phyloP scores from a whole-genome alignment of 2,888 invertebrate genomes.

The Biston betularia region DNA sequence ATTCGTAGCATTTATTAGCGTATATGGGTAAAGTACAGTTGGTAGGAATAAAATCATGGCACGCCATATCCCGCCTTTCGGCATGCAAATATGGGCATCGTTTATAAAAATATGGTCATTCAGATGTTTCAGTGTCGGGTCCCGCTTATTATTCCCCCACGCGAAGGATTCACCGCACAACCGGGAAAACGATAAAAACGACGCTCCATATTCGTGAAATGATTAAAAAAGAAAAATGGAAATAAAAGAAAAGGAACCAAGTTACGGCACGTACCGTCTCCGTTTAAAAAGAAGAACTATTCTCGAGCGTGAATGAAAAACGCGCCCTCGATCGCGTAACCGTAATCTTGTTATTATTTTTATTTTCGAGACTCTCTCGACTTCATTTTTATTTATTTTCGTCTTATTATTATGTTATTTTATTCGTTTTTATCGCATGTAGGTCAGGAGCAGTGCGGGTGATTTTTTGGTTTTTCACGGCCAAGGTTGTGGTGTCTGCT shows the following conservation, averaged over 20 bases:
- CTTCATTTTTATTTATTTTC: slow-evolving; percentile 76
- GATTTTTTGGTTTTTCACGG: slow-evolving; percentile 77
- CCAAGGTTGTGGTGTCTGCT: slow-evolving; percentile 76
- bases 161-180: slow-evolving; percentile 50
- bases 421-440: slow-evolving; percentile 77
- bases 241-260: slow-evolving; percentile 72
- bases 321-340: slow-evolving; percentile 72
- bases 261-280: slow-evolving; percentile 79
- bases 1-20: too few relatives aligned
- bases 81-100: too few relatives aligned
- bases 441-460: slow-evolving; percentile 75
- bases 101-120: neutral
- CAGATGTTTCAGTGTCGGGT: neutral
- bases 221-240: slow-evolving; percentile 80
- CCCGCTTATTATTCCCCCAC: neutral
- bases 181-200: slow-evolving; percentile 84
- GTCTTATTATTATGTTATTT: slow-evolving; percentile 78
- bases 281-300: slow-evolving; percentile 84
- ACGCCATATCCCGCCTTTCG: too few relatives aligned
- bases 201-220: slow-evolving; percentile 85
- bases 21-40: too few relatives aligned
- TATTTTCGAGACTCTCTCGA: slow-evolving; percentile 69
- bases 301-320: slow-evolving; percentile 84
- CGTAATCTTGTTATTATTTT: slow-evolving; percentile 84
- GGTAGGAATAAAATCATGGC: too few relatives aligned